These are phyloP conservation scores for Microchirus variegatus DNA, from an alignment of 2,797 vertebrate genomes.

Conservation along the genomic window DNA sequence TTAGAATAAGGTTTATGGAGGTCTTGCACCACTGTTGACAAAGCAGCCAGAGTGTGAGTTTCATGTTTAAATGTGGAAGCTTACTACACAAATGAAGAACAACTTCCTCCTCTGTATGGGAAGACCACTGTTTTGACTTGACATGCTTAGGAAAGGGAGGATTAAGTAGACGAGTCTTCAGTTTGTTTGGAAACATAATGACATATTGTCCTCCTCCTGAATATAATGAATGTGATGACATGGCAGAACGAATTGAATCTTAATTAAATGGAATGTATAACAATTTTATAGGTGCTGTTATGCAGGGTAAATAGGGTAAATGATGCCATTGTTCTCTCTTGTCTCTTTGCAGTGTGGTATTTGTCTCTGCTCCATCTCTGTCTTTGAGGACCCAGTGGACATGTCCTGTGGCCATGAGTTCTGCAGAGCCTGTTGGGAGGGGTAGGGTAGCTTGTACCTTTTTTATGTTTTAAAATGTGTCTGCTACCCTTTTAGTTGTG, in stretches of 20 bases:
- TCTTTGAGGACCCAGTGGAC: constrained; percentile 98
- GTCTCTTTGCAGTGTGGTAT: constrained; percentile 90
- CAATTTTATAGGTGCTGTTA: background rate
- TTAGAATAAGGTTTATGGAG: too few relatives aligned
- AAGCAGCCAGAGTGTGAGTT: too few relatives aligned
- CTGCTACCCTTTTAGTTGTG: background rate
- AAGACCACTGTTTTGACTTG: too few relatives aligned
- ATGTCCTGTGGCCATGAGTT: constrained; percentile 98
- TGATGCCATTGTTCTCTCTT: constrained; percentile 13
- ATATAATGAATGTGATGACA: background rate
- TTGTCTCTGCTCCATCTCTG: constrained; percentile 96
- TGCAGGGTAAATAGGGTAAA: background rate
- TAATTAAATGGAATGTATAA: background rate
- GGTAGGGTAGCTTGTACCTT: constrained; percentile 80
- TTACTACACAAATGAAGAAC: too few relatives aligned
- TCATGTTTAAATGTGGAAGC: too few relatives aligned
- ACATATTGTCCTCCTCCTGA: background rate
- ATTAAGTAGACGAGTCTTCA: too few relatives aligned
- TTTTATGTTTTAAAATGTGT: background rate
- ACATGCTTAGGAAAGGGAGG: too few relatives aligned
- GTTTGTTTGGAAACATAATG: too few relatives aligned
- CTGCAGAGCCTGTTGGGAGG: constrained; percentile 98
- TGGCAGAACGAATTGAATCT: background rate
- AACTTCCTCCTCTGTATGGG: too few relatives aligned
- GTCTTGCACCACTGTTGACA: too few relatives aligned